phyloP scores from a whole-genome alignment of 2,888 invertebrate species.

The Ectemnius continuus region DNA sequence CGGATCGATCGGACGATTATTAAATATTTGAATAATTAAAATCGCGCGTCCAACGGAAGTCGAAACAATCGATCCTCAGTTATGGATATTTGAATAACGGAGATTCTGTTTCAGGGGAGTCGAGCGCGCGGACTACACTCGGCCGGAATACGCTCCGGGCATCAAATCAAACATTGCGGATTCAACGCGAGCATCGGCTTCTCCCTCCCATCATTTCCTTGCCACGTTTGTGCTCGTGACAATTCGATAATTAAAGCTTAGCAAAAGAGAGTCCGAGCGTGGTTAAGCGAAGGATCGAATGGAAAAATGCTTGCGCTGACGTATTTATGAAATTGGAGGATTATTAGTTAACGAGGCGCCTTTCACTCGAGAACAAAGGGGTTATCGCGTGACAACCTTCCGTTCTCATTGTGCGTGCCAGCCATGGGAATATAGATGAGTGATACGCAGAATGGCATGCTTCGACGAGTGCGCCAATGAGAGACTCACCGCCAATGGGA shows the following conservation, averaged over 20 bases:
- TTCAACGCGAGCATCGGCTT: background rate
- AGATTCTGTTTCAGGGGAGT: background rate
- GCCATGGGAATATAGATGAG: no score
- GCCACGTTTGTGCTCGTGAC: background rate
- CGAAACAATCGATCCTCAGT: constrained; percentile 10
- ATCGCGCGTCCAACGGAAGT: background rate
- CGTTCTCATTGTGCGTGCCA: no score
- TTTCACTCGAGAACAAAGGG: no score
- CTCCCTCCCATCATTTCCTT: no score
- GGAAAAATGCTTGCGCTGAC: no score
- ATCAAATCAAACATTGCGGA: constrained; percentile 1
- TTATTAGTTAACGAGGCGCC: no score
- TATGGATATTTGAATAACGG: constrained; percentile 8
- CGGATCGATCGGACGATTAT: background rate
- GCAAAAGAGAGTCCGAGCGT: background rate
- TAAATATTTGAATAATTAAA: constrained; percentile 10
- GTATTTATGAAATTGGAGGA: no score
- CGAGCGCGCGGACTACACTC: background rate
- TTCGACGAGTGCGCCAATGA: no score
- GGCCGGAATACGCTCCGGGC: background rate
- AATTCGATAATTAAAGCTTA: constrained; percentile 2
- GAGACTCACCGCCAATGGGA: no score
- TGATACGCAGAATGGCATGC: no score
- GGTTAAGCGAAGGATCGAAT: no score
- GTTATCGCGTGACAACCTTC: no score